Percentiles rank a stretch among this genome's conserved stretches.
phyloP scores from a whole-genome alignment of 2,888 invertebrate genomes.

The Ormyrus rosae region DNA sequence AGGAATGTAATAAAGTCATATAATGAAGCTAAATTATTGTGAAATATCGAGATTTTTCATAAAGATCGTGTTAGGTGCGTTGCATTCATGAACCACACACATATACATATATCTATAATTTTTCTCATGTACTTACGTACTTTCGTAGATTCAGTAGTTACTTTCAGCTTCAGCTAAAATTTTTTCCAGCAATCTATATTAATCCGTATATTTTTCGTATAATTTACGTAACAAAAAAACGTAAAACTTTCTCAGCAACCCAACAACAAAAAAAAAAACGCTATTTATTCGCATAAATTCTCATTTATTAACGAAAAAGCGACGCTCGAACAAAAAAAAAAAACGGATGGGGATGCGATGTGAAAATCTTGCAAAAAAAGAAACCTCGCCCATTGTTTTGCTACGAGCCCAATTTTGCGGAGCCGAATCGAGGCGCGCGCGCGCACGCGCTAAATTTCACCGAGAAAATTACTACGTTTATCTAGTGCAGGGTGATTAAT shows the following conservation, averaged over 20 bases:
- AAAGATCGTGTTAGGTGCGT: no score
- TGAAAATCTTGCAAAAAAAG: slow-evolving; percentile 20
- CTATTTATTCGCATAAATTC: not conserved
- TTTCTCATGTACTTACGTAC: no score
- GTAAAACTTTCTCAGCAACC: not conserved
- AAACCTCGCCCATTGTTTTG: slow-evolving; percentile 16
- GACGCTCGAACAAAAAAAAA: not conserved
- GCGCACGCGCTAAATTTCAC: slow-evolving; percentile 16
- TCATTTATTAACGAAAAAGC: not conserved
- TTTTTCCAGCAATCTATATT: no score
- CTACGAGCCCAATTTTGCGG: not conserved
- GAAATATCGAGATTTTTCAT: no score
- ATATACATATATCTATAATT: no score
- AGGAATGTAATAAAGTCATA: no score
- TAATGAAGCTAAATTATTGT: no score
- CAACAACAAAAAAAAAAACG: not conserved
- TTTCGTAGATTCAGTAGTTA: no score
- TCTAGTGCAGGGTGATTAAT: not conserved
- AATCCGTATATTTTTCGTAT: not conserved
- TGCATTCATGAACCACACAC: no score
- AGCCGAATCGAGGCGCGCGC: not conserved
- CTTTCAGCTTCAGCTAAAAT: no score
- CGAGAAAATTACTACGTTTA: slow-evolving; percentile 20
- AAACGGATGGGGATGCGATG: not conserved
- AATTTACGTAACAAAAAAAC: not conserved